phyloP scores from a whole-genome alignment of 1,140 invertebrate species.

The Contarinia nasturtii region DNA sequence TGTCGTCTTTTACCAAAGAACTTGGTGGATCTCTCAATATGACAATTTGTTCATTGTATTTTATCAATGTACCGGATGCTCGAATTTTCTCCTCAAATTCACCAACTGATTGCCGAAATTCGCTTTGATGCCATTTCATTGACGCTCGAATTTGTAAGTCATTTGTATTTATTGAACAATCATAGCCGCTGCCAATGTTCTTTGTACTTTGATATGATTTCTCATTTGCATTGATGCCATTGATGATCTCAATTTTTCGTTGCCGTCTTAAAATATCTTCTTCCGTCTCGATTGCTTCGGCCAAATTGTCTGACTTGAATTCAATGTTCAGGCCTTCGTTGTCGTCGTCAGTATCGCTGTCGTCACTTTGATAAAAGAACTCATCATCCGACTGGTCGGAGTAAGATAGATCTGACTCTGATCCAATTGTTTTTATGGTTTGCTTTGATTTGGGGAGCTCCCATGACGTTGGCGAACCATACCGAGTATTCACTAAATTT shows the following conservation, averaged over 20 bases:
- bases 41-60: background rate
- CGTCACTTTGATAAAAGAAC: conserved; percentile 7
- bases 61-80: conserved; percentile 12
- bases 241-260: conserved; percentile 22
- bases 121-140: conserved; percentile 4
- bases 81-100: conserved; percentile 18
- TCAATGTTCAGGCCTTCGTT: conserved; percentile 31
- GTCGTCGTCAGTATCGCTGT: conserved; percentile 12
- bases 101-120: conserved; percentile 16
- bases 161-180: background rate
- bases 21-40: no score
- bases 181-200: conserved; percentile 17
- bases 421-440: conserved; percentile 3
- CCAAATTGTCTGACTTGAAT: conserved; percentile 63
- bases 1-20: no score
- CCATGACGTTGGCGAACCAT: conserved; percentile 31
- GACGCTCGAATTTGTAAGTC: background rate
- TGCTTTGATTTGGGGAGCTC: conserved; percentile 7
- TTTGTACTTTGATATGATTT: conserved; percentile 19
- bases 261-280: conserved; percentile 20
- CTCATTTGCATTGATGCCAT: conserved; percentile 22
- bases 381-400: conserved; percentile 3
- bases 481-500: conserved; percentile 13
- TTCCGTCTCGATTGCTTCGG: conserved; percentile 56
- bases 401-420: conserved; percentile 9